Evolutionary conservation across 2,113 vertebrate species (phyloP).

Genomic region (Acinonyx jubatus): DNA sequence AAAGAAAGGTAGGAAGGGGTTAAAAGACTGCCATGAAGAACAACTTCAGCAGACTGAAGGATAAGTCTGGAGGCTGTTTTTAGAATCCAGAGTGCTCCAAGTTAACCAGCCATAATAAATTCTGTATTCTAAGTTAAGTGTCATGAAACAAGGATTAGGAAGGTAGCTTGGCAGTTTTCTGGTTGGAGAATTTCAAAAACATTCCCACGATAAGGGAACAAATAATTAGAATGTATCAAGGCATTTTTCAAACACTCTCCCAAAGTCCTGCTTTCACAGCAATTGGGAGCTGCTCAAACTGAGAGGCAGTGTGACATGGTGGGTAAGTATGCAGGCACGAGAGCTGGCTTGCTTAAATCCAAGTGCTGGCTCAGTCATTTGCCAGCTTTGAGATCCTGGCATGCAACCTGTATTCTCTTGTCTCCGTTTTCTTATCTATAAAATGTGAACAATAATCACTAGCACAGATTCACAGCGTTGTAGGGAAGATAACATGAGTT

Average conservation of each 20-base stretch:
- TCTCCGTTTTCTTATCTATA: not conserved
- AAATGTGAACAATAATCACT: not conserved
- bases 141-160: slow-evolving; percentile 49
- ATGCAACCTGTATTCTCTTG: not conserved
- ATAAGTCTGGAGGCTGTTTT: not conserved
- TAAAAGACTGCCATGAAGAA: not conserved
- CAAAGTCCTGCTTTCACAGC: not conserved
- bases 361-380: not conserved
- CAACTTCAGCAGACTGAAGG: not conserved
- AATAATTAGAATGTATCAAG: slow-evolving; percentile 53
- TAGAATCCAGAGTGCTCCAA: slow-evolving; percentile 36
- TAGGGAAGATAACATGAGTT: not conserved
- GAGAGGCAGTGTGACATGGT: accelerated
- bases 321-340: accelerated
- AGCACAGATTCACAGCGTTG: not conserved
- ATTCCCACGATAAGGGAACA: slow-evolving; percentile 9
- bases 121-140: slow-evolving; percentile 47
- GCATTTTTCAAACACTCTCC: not conserved
- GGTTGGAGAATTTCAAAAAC: slow-evolving; percentile 52
- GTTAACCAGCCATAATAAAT: slow-evolving; percentile 48
- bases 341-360: not conserved
- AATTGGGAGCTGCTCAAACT: not conserved
- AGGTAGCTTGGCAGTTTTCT: slow-evolving; percentile 43
- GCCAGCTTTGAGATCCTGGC: not conserved
- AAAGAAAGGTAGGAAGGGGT: not conserved